A percentile compares a stretch with the other conserved stretches of the same genome.
Conservation (phyloP, 1,140 invertebrate genomes). For the Ips nitidus region DNA sequence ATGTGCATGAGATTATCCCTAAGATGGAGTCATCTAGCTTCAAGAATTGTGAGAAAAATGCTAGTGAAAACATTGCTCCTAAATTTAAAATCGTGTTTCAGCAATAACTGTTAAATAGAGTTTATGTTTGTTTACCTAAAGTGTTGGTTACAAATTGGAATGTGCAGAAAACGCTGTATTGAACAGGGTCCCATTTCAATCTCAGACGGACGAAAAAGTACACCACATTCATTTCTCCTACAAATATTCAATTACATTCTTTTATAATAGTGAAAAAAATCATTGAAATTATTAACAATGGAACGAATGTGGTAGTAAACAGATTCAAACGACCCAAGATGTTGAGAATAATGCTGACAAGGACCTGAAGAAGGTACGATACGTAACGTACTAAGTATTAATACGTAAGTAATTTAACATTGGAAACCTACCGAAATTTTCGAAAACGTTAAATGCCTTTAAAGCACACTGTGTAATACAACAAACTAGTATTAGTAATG, state of each 20-base stretch:
- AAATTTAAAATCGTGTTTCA: constrained; percentile 12
- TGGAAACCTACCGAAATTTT: too few relatives aligned
- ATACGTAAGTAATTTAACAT: too few relatives aligned
- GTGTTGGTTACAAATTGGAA: constrained; percentile 44
- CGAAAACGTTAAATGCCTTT: too few relatives aligned
- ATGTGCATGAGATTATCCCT: constrained; percentile 73
- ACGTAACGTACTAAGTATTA: too few relatives aligned
- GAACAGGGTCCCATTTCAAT: constrained; percentile 46
- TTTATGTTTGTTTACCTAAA: constrained; percentile 38
- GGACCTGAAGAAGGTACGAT: too few relatives aligned
- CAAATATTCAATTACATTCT: constrained; percentile 21
- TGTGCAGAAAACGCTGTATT: constrained; percentile 48
- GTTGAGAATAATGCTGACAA: too few relatives aligned
- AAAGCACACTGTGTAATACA: too few relatives aligned
- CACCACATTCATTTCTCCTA: constrained; percentile 47
- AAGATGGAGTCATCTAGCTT: constrained; percentile 77
- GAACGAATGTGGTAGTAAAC: too few relatives aligned
- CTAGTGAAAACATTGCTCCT: constrained; percentile 66
- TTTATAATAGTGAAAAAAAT: background rate
- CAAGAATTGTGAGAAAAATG: constrained; percentile 72
- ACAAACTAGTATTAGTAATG: too few relatives aligned
- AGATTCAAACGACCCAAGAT: too few relatives aligned
- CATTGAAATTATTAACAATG: too few relatives aligned
- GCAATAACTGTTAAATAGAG: background rate
- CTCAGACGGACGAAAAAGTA: constrained; percentile 46